These are phyloP conservation scores for Druceiella hillmani DNA, from an alignment of 2,888 invertebrate species.

Conservation along the genomic window DNA sequence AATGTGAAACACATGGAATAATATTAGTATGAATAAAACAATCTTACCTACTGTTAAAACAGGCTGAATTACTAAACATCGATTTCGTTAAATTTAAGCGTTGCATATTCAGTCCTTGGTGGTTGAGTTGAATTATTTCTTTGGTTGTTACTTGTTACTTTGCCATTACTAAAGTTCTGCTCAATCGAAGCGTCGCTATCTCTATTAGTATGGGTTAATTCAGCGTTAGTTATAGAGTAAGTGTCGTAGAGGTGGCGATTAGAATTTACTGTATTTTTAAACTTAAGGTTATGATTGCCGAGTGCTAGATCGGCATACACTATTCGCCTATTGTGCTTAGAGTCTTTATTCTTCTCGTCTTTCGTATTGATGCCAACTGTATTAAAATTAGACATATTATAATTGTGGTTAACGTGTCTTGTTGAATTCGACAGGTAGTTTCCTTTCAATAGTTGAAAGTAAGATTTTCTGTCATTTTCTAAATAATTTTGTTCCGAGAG, in stretches of 20 bases:
- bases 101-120: slow-evolving; percentile 45
- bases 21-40: neutral
- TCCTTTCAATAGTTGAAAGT: slow-evolving; percentile 43
- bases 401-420: slow-evolving; percentile 40
- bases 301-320: slow-evolving; percentile 51
- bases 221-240: slow-evolving; percentile 42
- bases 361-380: slow-evolving; percentile 33
- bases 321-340: slow-evolving; percentile 47
- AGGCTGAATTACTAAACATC: slow-evolving; percentile 35
- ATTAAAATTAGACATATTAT: slow-evolving; percentile 36
- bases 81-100: slow-evolving; percentile 50
- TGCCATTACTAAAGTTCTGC: slow-evolving; percentile 35
- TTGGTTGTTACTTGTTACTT: slow-evolving; percentile 34
- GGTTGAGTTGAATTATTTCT: slow-evolving; percentile 32
- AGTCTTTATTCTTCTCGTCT: slow-evolving; percentile 36
- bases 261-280: slow-evolving; percentile 53
- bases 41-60: neutral
- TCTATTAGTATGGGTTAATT: slow-evolving; percentile 37
- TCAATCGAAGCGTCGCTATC: too few relatives aligned
- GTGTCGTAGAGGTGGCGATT: slow-evolving; percentile 52
- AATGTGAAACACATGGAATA: neutral
- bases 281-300: slow-evolving; percentile 52
- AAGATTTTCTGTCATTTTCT: slow-evolving; percentile 43
- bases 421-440: slow-evolving; percentile 50
- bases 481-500: slow-evolving; percentile 45